Base-by-base conservation (phyloP, 1,140 invertebrate species). In the Zaprionus camerounensis region DNA sequence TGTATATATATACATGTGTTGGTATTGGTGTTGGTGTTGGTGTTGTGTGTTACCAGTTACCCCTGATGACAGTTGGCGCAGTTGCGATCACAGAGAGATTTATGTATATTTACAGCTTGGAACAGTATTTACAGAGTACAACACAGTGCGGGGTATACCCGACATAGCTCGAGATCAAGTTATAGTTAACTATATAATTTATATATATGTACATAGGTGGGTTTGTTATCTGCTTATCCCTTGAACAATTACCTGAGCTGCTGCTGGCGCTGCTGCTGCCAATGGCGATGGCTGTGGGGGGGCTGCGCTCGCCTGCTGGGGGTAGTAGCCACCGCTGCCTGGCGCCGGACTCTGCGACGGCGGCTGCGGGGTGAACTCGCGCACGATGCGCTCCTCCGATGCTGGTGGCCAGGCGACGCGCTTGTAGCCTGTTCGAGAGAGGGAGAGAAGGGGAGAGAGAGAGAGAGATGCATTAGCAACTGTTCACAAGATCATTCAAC, bases 351-450 rank as follows among this genome's bases (percentile, higher is more conserved):
- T 84, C 66, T 94, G 94, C 36, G 92, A 61, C 41, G 91, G 88
- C 62, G 92, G 92, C 76, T 93, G 93, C 67, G 94, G 94, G 70
- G 94, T 76, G 92, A 94, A 94, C 93, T 96, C 94, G 94, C 95
- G 93, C 63, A 92, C 79, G 36, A 91, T 88, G 57, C 90, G 83
- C 83, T 92, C 91, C 78, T 96, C 96, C 56, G 95, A 95, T 87
- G 95, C 95, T 87, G 96, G 96, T 67, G 96, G 96, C 96, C 96
- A 97, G 91, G 96, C 96, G 81, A 97, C 96, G 93, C 96, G 95
- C 94, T 96, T 97, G 77, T 95, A 94, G 93, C 95, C 96, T 97
- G 93, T 2, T 6, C 22, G 11, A 26, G 11, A 13, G 15, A 53
- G 17, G 17, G 17, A 17, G 34, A 61, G 22, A 76, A 5, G 58